Conservation (phyloP, 1,140 invertebrate species). For the Acromyrmex charruanus region DNA sequence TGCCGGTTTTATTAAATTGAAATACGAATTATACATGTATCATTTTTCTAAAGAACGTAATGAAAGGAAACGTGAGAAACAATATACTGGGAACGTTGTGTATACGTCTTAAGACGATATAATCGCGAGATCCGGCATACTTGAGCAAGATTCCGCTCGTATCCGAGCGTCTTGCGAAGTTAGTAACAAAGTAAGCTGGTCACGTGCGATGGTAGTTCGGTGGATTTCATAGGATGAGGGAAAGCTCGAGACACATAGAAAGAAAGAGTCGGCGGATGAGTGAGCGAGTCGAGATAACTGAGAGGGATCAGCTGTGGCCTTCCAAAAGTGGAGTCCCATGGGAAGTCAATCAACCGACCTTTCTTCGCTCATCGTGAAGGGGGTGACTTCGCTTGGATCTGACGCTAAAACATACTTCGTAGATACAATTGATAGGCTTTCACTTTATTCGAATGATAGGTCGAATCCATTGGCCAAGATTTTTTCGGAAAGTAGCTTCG, state of each 20-base stretch:
- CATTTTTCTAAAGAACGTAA: background rate
- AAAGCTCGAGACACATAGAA: constrained; percentile 28
- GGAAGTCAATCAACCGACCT: constrained; percentile 86
- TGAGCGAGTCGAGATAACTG: constrained; percentile 65
- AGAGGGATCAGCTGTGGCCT: constrained; percentile 85
- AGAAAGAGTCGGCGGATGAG: constrained; percentile 45
- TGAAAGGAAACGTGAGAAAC: constrained; percentile 12
- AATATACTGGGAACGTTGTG: background rate
- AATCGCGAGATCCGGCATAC: constrained; percentile 29
- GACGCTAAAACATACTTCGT: constrained; percentile 46
- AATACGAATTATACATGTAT: background rate
- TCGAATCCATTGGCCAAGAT: background rate
- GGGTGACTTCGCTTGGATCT: constrained; percentile 61
- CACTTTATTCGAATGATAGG: constrained; percentile 3
- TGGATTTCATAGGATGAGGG: constrained; percentile 50
- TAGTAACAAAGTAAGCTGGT: constrained; percentile 69
- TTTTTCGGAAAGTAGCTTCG: background rate
- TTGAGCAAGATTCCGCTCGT: constrained; percentile 50
- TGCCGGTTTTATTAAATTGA: background rate
- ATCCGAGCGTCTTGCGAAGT: constrained; percentile 45
- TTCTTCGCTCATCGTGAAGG: constrained; percentile 77
- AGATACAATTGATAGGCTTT: constrained; percentile 48
- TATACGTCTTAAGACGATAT: background rate
- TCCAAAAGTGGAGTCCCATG: constrained; percentile 84
- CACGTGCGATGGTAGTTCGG: constrained; percentile 71